Conservation (phyloP, 1,140 invertebrate species). For the Lamellibrachia luymesi region DNA sequence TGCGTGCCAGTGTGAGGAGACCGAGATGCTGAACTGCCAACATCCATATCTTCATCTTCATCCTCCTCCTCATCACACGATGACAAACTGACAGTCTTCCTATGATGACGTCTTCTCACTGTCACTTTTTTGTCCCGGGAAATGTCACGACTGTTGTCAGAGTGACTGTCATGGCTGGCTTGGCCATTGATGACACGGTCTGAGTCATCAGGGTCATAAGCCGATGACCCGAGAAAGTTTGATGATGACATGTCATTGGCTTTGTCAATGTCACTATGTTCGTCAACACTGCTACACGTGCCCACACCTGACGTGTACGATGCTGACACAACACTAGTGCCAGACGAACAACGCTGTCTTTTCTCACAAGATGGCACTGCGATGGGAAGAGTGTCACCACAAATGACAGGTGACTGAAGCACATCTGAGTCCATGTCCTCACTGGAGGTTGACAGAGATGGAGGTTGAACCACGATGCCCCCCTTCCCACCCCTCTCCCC, state of each 20-base stretch:
- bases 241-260: not conserved
- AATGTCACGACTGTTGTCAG: slow-evolving; percentile 24
- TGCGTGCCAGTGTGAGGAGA: slow-evolving; percentile 7
- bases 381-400: slow-evolving; percentile 11
- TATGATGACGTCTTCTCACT: not conserved
- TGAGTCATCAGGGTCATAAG: not conserved
- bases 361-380: not conserved
- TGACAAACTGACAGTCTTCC: not conserved
- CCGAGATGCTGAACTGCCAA: slow-evolving; percentile 15
- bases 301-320: slow-evolving; percentile 30
- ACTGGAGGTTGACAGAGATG: slow-evolving; percentile 17
- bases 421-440: slow-evolving; percentile 17
- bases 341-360: not conserved
- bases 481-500: not conserved
- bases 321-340: slow-evolving; percentile 6
- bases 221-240: not conserved
- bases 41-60: slow-evolving; percentile 28
- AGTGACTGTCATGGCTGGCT: not conserved
- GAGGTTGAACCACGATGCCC: not conserved
- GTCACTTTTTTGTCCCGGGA: not conserved
- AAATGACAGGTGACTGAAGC: slow-evolving; percentile 14
- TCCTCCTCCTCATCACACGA: slow-evolving; percentile 11
- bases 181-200: not conserved
- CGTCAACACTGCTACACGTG: slow-evolving; percentile 21
- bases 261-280: not conserved